Base-by-base conservation (phyloP, 2,113 vertebrate genomes). In the Triplophysa rosa region DNA sequence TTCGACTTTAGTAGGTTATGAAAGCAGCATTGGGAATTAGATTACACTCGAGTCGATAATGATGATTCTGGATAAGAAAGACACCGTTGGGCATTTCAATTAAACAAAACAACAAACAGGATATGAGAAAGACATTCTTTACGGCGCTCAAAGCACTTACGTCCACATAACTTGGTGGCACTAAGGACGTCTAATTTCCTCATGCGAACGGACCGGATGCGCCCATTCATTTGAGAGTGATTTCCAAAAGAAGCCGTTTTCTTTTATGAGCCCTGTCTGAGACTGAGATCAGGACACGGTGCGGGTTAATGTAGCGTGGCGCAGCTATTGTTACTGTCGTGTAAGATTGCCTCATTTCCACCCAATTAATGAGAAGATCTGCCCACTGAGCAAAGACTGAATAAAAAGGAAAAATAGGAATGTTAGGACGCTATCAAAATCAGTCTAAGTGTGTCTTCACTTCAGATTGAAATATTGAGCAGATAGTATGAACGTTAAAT, bases 311-410 rank as follows among this genome's bases (percentile, higher is more conserved):
- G 77, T 40, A 79, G 67, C 77, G 16, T 16, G 54, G 58, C 67
- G 2, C 67, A 52, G 77, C 47, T 79, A 63, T 70, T 79, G 66
- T 54, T 63, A 79, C 67, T 70, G 77, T 71, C 17, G 77, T 67
- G 29, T 79, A 58, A 79, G 77, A 79, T 79, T 59, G 80, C 49
- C 75, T 68, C 37, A n/a, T 58, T 71, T 78, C 75, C 75, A 82
- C 33, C 29, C 40, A 73, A 73, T 70, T 77, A 73, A 77, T 77
- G 47, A 62, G 73, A 45, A 77, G 56, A 77, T 71, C 21, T 49
- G 12, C 56, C 78, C 29, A 59, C 54, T 52, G 65, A 58, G 73
- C 17, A 61, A 73, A 17, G 65, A 45, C 40, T 62, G 19, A 21
- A 19, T 26, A 33, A 40, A 37, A 56, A 54, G 33, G 29, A 56